Percentiles rank a stretch among this genome's conserved stretches.
Evolutionary conservation across 2,888 invertebrate species (phyloP).

Genomic region (Rhagophthalmus giganteus): DNA sequence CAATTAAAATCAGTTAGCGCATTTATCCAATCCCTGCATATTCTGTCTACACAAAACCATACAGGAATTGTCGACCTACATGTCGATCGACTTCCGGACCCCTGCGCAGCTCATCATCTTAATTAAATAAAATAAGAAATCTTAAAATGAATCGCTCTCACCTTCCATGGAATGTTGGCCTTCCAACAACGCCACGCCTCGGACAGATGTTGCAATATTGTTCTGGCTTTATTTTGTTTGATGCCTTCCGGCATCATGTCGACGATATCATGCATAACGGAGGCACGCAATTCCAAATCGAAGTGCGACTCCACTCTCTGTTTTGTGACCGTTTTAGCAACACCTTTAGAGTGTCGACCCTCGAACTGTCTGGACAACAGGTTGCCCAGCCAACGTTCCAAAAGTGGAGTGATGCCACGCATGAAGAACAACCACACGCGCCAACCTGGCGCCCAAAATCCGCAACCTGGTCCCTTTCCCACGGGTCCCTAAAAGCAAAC

Average conservation of each 20-base stretch:
- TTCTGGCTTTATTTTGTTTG: constrained; percentile 99
- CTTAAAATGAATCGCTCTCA: too few relatives aligned
- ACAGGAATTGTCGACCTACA: constrained; percentile 25
- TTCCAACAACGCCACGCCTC: constrained; percentile 99
- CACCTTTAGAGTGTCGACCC: constrained; percentile 98
- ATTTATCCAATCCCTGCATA: constrained; percentile 15
- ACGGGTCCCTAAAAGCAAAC: constrained; percentile 79
- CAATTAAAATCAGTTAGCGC: constrained; percentile 23
- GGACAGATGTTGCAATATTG: constrained; percentile 96
- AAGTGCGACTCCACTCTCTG: constrained; percentile 99
- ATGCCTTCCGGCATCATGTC: constrained; percentile 99
- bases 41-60: constrained; percentile 22
- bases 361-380: constrained; percentile 97
- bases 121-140: too few relatives aligned
- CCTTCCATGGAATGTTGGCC: constrained; percentile 99
- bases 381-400: constrained; percentile 99
- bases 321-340: constrained; percentile 99
- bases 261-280: constrained; percentile 97
- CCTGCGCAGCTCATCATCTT: constrained; percentile 46
- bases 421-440: constrained; percentile 99
- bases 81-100: constrained; percentile 33
- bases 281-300: constrained; percentile 96
- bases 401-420: constrained; percentile 95
- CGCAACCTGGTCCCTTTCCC: constrained; percentile 98
- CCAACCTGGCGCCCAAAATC: constrained; percentile 99